Evolutionary conservation across 2,888 invertebrate species (phyloP).

Genomic region (Frankliniella fusca): DNA sequence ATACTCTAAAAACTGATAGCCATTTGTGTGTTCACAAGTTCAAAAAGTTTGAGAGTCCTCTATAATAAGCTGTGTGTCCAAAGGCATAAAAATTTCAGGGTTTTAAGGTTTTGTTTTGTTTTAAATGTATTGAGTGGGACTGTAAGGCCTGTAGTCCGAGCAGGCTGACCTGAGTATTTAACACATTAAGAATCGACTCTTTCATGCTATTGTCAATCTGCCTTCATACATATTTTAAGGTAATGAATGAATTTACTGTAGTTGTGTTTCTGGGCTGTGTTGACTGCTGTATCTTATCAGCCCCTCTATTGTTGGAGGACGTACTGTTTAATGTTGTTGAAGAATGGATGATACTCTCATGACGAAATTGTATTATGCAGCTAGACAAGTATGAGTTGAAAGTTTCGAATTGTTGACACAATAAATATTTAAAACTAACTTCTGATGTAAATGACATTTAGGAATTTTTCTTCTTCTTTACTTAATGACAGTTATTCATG

Average conservation of each 20-base stretch:
- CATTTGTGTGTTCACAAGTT: too few species aligned
- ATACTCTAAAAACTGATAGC: too few species aligned
- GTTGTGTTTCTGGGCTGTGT: slow-evolving; percentile 16
- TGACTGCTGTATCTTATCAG: slow-evolving; percentile 16
- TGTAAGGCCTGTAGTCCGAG: not conserved
- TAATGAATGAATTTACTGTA: not conserved
- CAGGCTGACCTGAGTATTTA: not conserved
- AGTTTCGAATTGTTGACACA: slow-evolving; percentile 20
- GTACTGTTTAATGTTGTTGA: slow-evolving; percentile 14
- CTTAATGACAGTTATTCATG: not conserved
- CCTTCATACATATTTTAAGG: not conserved
- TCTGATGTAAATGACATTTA: too few species aligned
- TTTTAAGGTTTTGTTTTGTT: not conserved
- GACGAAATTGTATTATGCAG: not conserved
- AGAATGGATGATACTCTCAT: not conserved
- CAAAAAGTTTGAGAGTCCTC: too few species aligned
- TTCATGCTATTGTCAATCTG: slow-evolving; percentile 14
- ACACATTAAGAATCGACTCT: not conserved
- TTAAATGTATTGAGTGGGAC: not conserved
- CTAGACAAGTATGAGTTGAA: slow-evolving; percentile 1
- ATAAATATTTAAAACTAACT: not conserved
- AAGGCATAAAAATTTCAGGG: not conserved
- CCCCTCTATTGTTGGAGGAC: not conserved
- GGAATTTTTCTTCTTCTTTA: not conserved
- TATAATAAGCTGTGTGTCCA: too few species aligned